These are phyloP conservation scores for Campylorhamphus procurvoides DNA, from an alignment of 2,113 vertebrate species.

Conservation along the genomic window DNA sequence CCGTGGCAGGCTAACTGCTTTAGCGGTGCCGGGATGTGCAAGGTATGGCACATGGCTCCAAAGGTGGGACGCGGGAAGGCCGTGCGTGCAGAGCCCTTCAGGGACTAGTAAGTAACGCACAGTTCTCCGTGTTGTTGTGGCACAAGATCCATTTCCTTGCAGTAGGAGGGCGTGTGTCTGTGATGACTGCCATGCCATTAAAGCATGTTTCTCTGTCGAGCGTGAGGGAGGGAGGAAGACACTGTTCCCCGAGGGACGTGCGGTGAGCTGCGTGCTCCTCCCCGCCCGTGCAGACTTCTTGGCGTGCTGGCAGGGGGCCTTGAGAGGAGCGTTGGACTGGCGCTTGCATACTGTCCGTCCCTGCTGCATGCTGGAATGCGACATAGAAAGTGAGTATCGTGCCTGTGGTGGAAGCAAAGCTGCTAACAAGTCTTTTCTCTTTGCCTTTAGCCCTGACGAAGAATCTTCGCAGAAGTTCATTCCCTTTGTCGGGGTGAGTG, in stretches of 20 bases:
- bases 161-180: slow-evolving; percentile 5
- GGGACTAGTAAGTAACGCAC: slow-evolving; percentile 20
- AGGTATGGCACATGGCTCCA: slow-evolving; percentile 16
- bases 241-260: not conserved
- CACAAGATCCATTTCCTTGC: slow-evolving; percentile 15
- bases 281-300: not conserved
- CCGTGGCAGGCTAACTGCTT: slow-evolving; percentile 30
- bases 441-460: slow-evolving; percentile 87
- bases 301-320: slow-evolving; percentile 19
- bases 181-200: slow-evolving; percentile 12
- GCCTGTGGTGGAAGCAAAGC: not conserved
- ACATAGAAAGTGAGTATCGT: not conserved
- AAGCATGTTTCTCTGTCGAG: slow-evolving; percentile 55
- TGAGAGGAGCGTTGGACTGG: slow-evolving; percentile 3
- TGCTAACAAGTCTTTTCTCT: slow-evolving; percentile 30
- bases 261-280: not conserved
- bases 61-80: slow-evolving; percentile 20
- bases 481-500: slow-evolving; percentile 93
- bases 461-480: slow-evolving; percentile 98
- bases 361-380: slow-evolving; percentile 67
- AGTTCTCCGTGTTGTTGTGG: slow-evolving; percentile 1
- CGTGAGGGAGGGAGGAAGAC: not conserved
- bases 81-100: not conserved
- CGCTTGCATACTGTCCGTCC: slow-evolving; percentile 53
- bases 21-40: slow-evolving; percentile 7